Percentiles rank a stretch among this genome's conserved stretches.
Conservation (phyloP, 2,113 vertebrate species). For the Pseudorectes ferrugineus region DNA sequence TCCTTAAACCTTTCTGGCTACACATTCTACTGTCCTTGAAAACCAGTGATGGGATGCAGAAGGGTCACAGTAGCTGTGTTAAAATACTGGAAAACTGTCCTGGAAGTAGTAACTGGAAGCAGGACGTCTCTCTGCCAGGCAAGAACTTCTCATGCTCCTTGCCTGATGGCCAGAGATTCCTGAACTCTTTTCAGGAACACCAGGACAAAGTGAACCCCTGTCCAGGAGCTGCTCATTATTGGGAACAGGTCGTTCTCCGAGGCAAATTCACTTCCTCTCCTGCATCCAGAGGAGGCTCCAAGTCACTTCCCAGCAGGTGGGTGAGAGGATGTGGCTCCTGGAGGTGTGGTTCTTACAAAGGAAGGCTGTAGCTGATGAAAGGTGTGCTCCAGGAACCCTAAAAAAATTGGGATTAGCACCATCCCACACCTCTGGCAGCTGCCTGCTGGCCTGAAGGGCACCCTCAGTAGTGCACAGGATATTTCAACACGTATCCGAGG, state of each 20-base stretch:
- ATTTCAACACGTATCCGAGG: accelerated
- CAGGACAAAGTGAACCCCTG: neutral
- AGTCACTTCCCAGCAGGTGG: neutral
- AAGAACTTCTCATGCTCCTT: neutral
- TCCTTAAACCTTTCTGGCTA: neutral
- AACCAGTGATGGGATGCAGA: accelerated
- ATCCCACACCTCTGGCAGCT: neutral
- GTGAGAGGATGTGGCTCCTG: neutral
- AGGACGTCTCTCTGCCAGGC: neutral
- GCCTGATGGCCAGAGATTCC: neutral
- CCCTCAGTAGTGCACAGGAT: neutral
- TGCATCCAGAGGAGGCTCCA: neutral
- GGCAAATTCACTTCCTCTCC: neutral
- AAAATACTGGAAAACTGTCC: neutral
- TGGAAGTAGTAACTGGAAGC: neutral
- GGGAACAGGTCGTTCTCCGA: neutral
- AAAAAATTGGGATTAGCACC: neutral
- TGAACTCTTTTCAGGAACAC: neutral
- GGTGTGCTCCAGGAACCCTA: neutral
- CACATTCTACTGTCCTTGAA: neutral
- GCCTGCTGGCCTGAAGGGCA: neutral
- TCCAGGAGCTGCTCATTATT: neutral
- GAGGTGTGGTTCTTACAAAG: neutral
- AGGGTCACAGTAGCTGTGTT: neutral
- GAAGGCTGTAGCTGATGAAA: neutral